These are phyloP conservation scores for Yponomeuta malinellus DNA, from an alignment of 2,888 invertebrate genomes.

Conservation along the genomic window DNA sequence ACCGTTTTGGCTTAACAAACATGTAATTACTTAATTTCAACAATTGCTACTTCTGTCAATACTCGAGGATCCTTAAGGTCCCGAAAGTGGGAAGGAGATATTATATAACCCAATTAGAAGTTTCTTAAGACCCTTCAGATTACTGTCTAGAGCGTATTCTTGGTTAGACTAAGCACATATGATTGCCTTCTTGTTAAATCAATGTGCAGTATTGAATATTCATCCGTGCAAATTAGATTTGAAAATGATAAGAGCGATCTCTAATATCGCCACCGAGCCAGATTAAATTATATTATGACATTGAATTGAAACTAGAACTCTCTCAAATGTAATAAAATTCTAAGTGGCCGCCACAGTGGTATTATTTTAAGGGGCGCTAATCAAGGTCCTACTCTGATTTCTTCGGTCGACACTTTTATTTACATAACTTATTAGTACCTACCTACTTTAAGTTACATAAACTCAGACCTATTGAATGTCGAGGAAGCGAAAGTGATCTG, in stretches of 20 bases:
- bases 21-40: no score
- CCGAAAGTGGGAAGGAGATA: background rate
- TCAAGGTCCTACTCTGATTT: background rate
- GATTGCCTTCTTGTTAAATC: background rate
- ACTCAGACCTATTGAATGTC: no score
- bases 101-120: background rate
- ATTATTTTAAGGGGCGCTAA: background rate
- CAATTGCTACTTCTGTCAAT: no score
- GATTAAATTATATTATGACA: background rate
- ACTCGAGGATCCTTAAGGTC: background rate
- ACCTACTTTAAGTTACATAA: no score
- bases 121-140: background rate
- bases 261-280: background rate
- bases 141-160: background rate
- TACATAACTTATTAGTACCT: background rate
- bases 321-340: background rate
- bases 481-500: no score
- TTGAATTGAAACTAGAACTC: background rate
- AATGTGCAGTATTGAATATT: background rate
- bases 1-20: no score
- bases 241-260: background rate
- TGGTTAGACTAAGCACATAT: background rate
- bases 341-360: background rate
- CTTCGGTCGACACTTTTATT: background rate
- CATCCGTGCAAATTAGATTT: background rate